Conservation (phyloP, 1,140 invertebrate species). For the Apis mellifera region DNA sequence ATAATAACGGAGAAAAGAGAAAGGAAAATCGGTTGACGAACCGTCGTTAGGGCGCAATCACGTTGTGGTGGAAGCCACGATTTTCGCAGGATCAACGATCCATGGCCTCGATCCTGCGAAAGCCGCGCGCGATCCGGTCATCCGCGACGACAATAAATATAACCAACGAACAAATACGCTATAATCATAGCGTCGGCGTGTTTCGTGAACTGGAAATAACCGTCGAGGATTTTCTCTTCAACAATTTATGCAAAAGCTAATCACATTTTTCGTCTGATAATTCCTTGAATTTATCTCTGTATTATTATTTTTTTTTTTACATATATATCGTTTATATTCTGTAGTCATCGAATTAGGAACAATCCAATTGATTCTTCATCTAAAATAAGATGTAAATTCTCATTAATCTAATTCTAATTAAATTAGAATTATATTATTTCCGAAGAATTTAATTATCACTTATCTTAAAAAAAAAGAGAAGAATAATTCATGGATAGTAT, state of each 20-base stretch:
- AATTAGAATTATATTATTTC: too few species aligned
- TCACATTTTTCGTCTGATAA: background rate
- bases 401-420: too few species aligned
- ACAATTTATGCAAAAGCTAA: background rate
- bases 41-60: conserved; percentile 34
- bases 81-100: conserved; percentile 61
- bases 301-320: too few species aligned
- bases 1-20: conserved; percentile 65
- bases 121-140: conserved; percentile 62
- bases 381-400: too few species aligned
- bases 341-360: too few species aligned
- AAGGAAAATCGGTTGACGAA: conserved; percentile 17
- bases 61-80: conserved; percentile 48
- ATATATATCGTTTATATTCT: too few species aligned
- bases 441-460: too few species aligned
- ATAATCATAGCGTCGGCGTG: conserved; percentile 60
- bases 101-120: conserved; percentile 61
- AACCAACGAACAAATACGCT: conserved; percentile 75
- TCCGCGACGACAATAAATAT: conserved; percentile 70
- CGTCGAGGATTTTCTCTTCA: conserved; percentile 43
- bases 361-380: too few species aligned
- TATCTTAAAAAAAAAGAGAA: too few species aligned
- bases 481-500: too few species aligned
- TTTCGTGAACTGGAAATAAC: conserved; percentile 58
- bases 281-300: too few species aligned